Evolutionary conservation across 2,888 invertebrate genomes (phyloP).

Genomic region (Andrena flavipes): DNA sequence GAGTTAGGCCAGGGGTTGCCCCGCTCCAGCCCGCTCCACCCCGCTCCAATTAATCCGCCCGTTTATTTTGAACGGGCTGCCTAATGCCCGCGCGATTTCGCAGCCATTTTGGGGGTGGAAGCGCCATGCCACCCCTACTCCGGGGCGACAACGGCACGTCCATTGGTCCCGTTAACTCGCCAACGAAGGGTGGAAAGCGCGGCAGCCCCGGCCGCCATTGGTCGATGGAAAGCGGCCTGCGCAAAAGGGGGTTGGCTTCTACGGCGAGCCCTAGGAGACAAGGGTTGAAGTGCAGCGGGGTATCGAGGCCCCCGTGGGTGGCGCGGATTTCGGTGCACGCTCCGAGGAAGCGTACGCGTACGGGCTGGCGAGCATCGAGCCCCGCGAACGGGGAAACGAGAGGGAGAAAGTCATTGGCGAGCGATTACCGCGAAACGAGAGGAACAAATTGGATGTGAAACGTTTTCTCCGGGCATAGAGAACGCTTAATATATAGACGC

Average conservation of each 20-base stretch:
- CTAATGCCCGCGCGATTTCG: conserved; percentile 82
- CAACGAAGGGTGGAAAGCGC: conserved; percentile 57
- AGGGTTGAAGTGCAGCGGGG: conserved; percentile 33
- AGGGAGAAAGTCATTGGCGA: conserved; percentile 70
- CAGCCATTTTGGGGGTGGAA: conserved; percentile 84
- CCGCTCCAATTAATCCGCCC: conserved; percentile 83
- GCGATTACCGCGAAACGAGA: conserved; percentile 76
- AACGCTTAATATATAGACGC: conserved; percentile 14
- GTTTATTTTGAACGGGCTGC: conserved; percentile 83
- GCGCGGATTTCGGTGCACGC: conserved; percentile 35
- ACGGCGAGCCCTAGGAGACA: background rate
- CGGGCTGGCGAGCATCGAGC: conserved; percentile 44
- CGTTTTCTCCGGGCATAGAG: conserved; percentile 58
- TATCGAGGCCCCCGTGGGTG: background rate
- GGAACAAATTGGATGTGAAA: conserved; percentile 80
- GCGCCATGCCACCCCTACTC: conserved; percentile 65
- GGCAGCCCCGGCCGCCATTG: conserved; percentile 62
- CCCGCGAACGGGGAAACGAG: background rate
- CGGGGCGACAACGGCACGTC: conserved; percentile 10
- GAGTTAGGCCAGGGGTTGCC: conserved; percentile 39
- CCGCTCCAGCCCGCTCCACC: conserved; percentile 51
- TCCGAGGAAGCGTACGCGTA: conserved; percentile 14
- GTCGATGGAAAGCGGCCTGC: conserved; percentile 61
- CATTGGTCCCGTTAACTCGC: conserved; percentile 73
- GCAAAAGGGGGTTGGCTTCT: conserved; percentile 68